phyloP scores from a whole-genome alignment of 2,113 vertebrate genomes.

The Danionella cerebrum region DNA sequence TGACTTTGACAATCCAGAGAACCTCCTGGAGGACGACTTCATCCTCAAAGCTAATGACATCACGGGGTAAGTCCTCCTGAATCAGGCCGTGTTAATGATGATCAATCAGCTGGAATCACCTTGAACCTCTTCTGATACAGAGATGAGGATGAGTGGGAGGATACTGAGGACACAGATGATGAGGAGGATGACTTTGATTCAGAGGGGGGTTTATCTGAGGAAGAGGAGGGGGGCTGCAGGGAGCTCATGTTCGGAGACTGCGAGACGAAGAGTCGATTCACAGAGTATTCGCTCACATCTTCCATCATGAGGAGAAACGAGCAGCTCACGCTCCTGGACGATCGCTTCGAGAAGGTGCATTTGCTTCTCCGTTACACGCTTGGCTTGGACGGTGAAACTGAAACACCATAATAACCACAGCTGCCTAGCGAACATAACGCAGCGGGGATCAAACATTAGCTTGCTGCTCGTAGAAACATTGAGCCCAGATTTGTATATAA shows the following conservation, averaged over 20 bases:
- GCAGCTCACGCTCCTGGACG: slow-evolving; percentile 85
- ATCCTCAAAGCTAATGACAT: slow-evolving; percentile 74
- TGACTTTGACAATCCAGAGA: slow-evolving; percentile 86
- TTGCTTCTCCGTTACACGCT: background rate
- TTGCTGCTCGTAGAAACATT: too few relatives aligned
- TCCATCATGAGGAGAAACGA: slow-evolving; percentile 91
- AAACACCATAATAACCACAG: too few relatives aligned
- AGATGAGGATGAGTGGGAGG: slow-evolving; percentile 76
- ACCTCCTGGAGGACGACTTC: slow-evolving; percentile 92
- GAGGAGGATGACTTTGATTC: slow-evolving; percentile 57
- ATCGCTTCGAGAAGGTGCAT: slow-evolving; percentile 89
- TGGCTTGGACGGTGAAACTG: too few relatives aligned
- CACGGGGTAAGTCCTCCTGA: background rate
- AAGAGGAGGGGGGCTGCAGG: slow-evolving; percentile 27
- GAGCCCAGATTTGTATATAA: too few relatives aligned
- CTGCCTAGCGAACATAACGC: too few relatives aligned
- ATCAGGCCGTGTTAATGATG: background rate
- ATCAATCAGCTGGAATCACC: background rate
- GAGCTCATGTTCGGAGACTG: slow-evolving; percentile 82
- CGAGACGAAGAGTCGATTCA: slow-evolving; percentile 93
- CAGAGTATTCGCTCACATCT: slow-evolving; percentile 88
- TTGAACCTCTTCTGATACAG: too few relatives aligned
- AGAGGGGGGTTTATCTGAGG: slow-evolving; percentile 62
- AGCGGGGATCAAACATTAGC: too few relatives aligned
- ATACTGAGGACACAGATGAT: slow-evolving; percentile 59